A percentile compares a stretch with the other conserved stretches of the same genome.
These are phyloP conservation scores for Bombus difficillimus DNA, from an alignment of 1,140 invertebrate genomes.

Conservation along the genomic window DNA sequence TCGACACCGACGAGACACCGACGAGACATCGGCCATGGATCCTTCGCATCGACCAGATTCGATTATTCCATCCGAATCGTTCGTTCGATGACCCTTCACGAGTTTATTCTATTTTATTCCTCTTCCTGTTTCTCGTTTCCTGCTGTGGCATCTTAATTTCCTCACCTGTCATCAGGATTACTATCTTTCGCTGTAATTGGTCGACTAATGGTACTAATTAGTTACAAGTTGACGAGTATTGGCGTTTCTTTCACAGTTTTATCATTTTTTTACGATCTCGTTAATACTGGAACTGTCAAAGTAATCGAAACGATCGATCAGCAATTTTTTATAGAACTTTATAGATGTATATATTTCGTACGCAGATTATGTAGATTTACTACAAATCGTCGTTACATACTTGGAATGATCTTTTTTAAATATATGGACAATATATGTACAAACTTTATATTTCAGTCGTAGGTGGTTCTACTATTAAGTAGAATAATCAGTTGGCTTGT, in stretches of 20 bases:
- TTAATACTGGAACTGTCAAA: no score
- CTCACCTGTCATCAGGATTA: no score
- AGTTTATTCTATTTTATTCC: not conserved
- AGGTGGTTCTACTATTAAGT: not conserved
- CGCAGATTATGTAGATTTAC: no score
- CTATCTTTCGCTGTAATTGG: not conserved
- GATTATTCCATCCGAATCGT: not conserved
- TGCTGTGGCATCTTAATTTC: not conserved
- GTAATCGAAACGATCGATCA: no score
- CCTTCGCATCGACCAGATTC: conserved; percentile 8
- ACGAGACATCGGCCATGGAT: conserved; percentile 36
- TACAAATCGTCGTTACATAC: no score
- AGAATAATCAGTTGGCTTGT: not conserved
- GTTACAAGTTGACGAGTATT: not conserved
- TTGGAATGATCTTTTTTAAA: no score
- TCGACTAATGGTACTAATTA: not conserved
- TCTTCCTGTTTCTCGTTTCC: not conserved
- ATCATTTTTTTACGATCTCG: no score
- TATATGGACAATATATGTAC: no score
- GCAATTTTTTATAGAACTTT: no score
- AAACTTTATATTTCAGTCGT: no score
- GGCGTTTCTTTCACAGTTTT: no score
- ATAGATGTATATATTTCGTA: no score
- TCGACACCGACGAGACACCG: conserved; percentile 35
- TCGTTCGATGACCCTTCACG: not conserved